Percentiles rank a stretch among this genome's conserved stretches.
phyloP scores from a whole-genome alignment of 1,140 invertebrate genomes.

The Papilio machaon region DNA sequence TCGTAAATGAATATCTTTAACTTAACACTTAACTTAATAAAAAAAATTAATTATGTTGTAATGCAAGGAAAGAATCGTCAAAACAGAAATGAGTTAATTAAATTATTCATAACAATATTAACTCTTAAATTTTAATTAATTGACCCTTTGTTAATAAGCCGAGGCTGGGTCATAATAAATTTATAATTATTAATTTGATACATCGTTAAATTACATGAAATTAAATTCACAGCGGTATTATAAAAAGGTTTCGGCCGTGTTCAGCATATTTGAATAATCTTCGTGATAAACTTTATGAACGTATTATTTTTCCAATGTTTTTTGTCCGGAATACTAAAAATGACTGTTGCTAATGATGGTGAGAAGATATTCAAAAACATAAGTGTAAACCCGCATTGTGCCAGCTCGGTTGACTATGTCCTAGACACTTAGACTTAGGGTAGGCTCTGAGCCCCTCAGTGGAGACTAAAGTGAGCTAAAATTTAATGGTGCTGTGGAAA shows the following conservation, averaged over 20 bases:
- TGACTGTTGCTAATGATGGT: not conserved
- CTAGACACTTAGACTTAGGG: too few species aligned
- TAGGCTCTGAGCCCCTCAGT: too few species aligned
- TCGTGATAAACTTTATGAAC: not conserved
- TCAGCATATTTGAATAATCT: not conserved
- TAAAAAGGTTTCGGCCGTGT: not conserved
- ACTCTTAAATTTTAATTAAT: conserved; percentile 6
- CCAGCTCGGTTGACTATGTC: too few species aligned
- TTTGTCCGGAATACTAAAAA: not conserved
- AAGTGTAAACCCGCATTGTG: too few species aligned
- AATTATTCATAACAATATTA: not conserved
- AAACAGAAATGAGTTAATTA: not conserved
- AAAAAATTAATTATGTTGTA: not conserved
- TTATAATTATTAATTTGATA: not conserved
- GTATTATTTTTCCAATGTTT: not conserved
- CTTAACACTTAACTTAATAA: too few species aligned
- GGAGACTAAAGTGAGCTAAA: too few species aligned
- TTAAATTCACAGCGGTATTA: not conserved
- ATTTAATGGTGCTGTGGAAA: too few species aligned
- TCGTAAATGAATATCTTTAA: too few species aligned
- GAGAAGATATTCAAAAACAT: too few species aligned
- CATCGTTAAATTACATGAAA: not conserved
- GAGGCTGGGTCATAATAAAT: not conserved
- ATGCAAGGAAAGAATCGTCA: not conserved
- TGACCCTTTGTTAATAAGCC: not conserved